Conservation (phyloP, 2,113 vertebrate species). For the Poecile atricapillus region DNA sequence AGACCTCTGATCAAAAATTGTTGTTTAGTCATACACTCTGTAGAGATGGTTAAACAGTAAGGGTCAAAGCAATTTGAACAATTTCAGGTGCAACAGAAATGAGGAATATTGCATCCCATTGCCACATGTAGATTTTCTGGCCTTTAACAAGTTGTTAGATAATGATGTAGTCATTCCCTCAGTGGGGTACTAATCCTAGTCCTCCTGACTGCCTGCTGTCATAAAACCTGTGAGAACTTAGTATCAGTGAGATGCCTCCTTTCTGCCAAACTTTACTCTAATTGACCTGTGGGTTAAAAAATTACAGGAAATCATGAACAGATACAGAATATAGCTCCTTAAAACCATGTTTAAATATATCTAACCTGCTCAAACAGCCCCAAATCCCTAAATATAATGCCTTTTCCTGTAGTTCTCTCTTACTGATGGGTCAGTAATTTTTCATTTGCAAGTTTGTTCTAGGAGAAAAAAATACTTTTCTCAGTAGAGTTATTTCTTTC, state of each 20-base stretch:
- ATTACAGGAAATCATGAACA: background rate
- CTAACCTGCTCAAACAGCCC: background rate
- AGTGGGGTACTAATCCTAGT: slow-evolving; percentile 17
- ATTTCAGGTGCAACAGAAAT: background rate
- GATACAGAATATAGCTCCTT: background rate
- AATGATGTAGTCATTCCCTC: slow-evolving; percentile 26
- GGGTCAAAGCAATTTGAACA: background rate
- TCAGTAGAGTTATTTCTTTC: background rate
- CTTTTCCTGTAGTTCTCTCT: background rate
- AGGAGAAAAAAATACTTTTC: background rate
- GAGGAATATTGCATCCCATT: background rate
- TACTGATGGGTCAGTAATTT: background rate
- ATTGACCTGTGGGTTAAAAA: slow-evolving; percentile 17
- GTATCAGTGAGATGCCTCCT: background rate
- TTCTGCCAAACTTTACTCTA: background rate
- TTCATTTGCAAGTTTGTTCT: background rate
- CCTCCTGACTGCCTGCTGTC: slow-evolving; percentile 15
- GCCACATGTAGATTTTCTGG: slow-evolving; percentile 26
- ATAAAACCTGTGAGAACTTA: slow-evolving; percentile 16
- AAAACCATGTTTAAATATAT: background rate
- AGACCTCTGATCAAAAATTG: background rate
- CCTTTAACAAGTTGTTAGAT: slow-evolving; percentile 20
- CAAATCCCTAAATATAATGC: background rate
- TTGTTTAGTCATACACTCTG: background rate
- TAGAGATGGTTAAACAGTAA: background rate